Evolutionary conservation across 2,797 vertebrate genomes (phyloP), one percentile per base, ranked within the genome.

Genomic region (Microctenopoma stevenorrisi): DNA sequence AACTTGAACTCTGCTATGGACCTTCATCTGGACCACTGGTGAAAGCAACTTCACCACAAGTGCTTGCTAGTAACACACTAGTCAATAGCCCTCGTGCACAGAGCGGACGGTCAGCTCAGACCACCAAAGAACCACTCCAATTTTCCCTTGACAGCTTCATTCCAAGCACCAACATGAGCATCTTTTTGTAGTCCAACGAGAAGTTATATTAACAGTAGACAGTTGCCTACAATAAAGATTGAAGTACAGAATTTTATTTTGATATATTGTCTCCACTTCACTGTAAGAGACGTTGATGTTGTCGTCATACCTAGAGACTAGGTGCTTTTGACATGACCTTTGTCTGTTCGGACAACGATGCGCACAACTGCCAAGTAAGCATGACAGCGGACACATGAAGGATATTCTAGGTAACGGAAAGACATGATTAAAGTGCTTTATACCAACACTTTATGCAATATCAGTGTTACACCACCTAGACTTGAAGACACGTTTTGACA

Each of bases 21-120:
- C 92, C 95, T 99, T 75, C 97, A 97, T 83, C 91, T 98, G 80
- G 96, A 98, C 84, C 97, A 99, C 79, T 99, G 98, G 98, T 99
- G 94, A 96, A 87, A 54, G 30, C 16, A 18, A 0, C 25, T 4
- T 2, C 9, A 4, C 22, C 50, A 2, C 53, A 15, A 44, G 15
- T 7, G 44, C 15, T 13, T 12, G 33, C 56, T 33, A 33, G 33
- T 49, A 26, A 12, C 50, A n/a, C 26, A 44, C 62, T 38, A 58
- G 61, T 47, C 8, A 14, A 12, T 49, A 33, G 26, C 44, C 10
- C 4, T 44, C 57, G 68, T 49, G 35, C 64, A 62, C 43, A 22
- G 28, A 51, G 60, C 55, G 53, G 11, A 33, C 40, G 11, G 48
- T 37, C 67, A 76, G 64, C 75, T 33, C 55, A 0, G 53, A 72